phyloP scores from a whole-genome alignment of 2,113 vertebrate species.

The Strix uralensis region DNA sequence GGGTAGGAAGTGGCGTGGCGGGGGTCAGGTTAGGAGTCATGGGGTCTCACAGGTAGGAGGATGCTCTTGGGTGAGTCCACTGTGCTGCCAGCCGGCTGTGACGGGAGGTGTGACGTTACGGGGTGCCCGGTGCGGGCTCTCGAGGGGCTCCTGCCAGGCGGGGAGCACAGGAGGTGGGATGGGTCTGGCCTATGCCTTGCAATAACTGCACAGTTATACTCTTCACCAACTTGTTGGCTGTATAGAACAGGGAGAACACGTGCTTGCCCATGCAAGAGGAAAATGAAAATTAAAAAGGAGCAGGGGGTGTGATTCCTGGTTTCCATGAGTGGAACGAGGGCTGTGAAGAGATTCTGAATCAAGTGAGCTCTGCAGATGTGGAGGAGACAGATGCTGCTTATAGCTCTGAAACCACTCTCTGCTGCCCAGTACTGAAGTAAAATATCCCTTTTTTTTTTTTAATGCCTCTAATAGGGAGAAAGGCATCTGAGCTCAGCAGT shows the following conservation, averaged over 20 bases:
- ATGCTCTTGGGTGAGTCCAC: not conserved
- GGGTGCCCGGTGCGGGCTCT: not conserved
- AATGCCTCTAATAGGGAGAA: not conserved
- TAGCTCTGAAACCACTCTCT: not conserved
- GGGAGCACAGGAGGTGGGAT: not conserved
- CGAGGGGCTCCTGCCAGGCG: not conserved
- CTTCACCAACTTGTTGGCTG: not conserved
- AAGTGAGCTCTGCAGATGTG: not conserved
- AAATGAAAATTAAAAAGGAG: not conserved
- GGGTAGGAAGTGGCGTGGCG: not conserved
- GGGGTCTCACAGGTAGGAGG: not conserved
- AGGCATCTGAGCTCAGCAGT: not conserved
- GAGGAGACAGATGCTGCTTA: not conserved
- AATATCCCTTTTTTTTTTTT: not conserved
- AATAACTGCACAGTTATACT: not conserved
- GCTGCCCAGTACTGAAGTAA: not conserved
- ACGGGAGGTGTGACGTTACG: rapidly evolving
- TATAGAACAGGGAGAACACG: not conserved
- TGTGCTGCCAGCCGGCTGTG: not conserved
- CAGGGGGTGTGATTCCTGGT: not conserved
- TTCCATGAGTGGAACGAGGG: not conserved
- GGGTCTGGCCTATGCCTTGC: not conserved
- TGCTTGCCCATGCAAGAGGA: not conserved
- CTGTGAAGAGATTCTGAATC: not conserved
- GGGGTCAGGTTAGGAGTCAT: not conserved